These are phyloP conservation scores for Tipula unca DNA, from an alignment of 2,888 invertebrate species.

Conservation along the genomic window DNA sequence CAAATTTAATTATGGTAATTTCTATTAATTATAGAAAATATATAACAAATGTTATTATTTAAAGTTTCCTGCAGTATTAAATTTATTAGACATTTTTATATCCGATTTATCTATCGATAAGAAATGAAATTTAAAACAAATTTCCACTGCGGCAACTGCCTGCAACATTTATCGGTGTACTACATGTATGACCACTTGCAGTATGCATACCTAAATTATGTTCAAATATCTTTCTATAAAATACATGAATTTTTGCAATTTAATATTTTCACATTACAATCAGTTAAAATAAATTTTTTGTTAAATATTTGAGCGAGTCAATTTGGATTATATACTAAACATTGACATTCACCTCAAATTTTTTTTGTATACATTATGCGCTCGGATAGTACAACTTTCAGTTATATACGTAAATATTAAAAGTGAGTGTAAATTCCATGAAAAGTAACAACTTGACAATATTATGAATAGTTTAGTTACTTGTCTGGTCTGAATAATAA, in stretches of 20 bases:
- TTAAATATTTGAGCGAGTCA: not conserved
- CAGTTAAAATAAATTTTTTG: not conserved
- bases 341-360: not conserved
- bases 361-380: not conserved
- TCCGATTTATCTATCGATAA: not conserved
- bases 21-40: not conserved
- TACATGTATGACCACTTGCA: too few species aligned
- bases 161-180: too few species aligned
- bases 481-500: not conserved
- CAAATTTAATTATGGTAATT: not conserved
- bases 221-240: not conserved
- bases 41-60: not conserved
- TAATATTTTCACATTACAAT: not conserved
- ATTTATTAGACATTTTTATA: not conserved
- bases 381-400: not conserved
- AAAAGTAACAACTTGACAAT: not conserved
- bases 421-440: not conserved
- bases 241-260: not conserved
- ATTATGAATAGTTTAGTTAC: too few species aligned
- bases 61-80: not conserved
- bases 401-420: not conserved
- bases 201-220: too few species aligned
- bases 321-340: not conserved
- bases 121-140: not conserved
- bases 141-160: not conserved